Percentiles rank a stretch among this genome's conserved stretches.
Conservation (phyloP, 1,140 invertebrate genomes). For the Cheumatopsyche charites region DNA sequence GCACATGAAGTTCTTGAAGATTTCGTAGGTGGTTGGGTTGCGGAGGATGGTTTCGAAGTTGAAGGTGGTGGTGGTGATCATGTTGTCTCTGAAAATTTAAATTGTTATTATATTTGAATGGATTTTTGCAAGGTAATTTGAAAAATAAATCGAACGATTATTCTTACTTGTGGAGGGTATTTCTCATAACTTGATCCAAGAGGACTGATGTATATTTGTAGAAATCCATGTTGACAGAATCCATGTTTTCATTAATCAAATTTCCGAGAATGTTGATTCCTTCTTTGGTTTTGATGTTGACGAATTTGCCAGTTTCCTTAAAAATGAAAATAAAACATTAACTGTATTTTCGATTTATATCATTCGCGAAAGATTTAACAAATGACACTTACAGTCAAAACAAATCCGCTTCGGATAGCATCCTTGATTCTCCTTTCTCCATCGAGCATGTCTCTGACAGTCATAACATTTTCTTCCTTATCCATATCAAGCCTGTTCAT, state of each 20-base stretch:
- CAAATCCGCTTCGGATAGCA: conserved; percentile 69
- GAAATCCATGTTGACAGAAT: conserved; percentile 55
- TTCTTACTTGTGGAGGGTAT: too few relatives aligned
- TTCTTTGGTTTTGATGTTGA: conserved; percentile 61
- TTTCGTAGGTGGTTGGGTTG: conserved; percentile 69
- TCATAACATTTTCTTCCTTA: conserved; percentile 56
- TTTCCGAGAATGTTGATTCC: conserved; percentile 63
- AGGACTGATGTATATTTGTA: conserved; percentile 47
- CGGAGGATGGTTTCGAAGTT: conserved; percentile 66
- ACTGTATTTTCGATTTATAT: too few relatives aligned
- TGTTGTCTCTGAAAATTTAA: conserved; percentile 50
- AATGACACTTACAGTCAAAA: conserved; percentile 54
- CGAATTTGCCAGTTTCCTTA: conserved; percentile 29
- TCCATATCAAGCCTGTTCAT: conserved; percentile 61
- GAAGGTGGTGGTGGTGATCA: conserved; percentile 61
- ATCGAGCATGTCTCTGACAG: conserved; percentile 59
- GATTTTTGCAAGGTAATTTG: neutral
- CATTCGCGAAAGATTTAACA: neutral
- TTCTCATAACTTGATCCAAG: conserved; percentile 57
- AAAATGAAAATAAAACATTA: too few relatives aligned
- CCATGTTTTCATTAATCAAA: conserved; percentile 62
- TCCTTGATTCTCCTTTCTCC: conserved; percentile 67
- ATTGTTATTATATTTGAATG: neutral
- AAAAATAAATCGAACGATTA: too few relatives aligned
- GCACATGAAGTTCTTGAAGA: conserved; percentile 66